These are phyloP conservation scores for Brachirus orientalis DNA, from an alignment of 2,113 vertebrate genomes.

Conservation along the genomic window DNA sequence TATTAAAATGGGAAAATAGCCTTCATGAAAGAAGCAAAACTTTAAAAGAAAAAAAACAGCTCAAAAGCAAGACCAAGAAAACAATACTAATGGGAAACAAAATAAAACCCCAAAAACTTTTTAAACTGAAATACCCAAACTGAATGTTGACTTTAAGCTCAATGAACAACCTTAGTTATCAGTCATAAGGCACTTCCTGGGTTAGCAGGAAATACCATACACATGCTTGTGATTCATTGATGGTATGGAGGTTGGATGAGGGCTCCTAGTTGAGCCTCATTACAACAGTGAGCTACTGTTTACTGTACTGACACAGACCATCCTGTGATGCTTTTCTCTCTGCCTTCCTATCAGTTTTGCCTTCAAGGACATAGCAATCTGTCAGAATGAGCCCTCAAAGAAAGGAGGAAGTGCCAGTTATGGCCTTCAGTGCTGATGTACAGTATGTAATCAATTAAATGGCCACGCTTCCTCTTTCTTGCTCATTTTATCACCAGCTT, in stretches of 20 bases:
- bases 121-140: slow-evolving; percentile 15
- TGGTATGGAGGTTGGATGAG: slow-evolving; percentile 8
- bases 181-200: slow-evolving; percentile 38
- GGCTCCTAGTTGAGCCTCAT: slow-evolving; percentile 9
- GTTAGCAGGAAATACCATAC: slow-evolving; percentile 31
- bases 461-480: slow-evolving; percentile 39
- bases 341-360: slow-evolving; percentile 19
- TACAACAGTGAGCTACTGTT: slow-evolving; percentile 8
- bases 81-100: background rate
- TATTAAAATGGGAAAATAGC: background rate
- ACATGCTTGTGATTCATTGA: slow-evolving; percentile 9
- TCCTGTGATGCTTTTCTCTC: slow-evolving; percentile 26
- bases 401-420: slow-evolving; percentile 17
- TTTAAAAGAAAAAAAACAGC: slow-evolving; percentile 17
- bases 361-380: slow-evolving; percentile 22
- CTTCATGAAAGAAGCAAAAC: background rate
- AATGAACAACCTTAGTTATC: slow-evolving; percentile 23
- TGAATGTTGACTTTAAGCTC: slow-evolving; percentile 26
- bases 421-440: slow-evolving; percentile 27
- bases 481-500: slow-evolving; percentile 43
- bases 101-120: background rate
- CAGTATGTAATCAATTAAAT: slow-evolving; percentile 38
- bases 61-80: background rate
- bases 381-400: slow-evolving; percentile 24
- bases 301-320: slow-evolving; percentile 9